phyloP scores from a whole-genome alignment of 2,888 invertebrate species.

The Leptinotarsa tumamoca region DNA sequence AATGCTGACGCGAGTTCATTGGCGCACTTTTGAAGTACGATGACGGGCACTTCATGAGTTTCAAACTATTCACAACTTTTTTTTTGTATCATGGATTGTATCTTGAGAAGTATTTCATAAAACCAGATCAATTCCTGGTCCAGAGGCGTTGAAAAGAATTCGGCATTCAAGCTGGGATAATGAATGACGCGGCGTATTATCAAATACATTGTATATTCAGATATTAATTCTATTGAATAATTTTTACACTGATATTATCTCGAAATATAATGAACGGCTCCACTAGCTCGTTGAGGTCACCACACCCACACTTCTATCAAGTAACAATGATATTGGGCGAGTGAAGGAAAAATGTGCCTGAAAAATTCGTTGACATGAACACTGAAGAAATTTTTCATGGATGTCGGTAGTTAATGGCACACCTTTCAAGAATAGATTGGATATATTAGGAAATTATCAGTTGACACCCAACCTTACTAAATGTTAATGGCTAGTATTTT shows the following conservation, averaged over 20 bases:
- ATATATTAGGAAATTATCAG: not conserved
- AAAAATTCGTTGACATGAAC: slow-evolving; percentile 22
- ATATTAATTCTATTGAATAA: slow-evolving; percentile 17
- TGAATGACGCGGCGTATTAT: slow-evolving; percentile 26
- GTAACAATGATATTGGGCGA: slow-evolving; percentile 23
- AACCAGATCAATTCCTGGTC: slow-evolving; percentile 2
- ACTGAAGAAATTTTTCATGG: slow-evolving; percentile 15
- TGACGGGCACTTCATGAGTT: too few relatives aligned
- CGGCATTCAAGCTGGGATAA: slow-evolving; percentile 27
- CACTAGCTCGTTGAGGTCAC: slow-evolving; percentile 26
- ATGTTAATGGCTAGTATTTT: too few relatives aligned
- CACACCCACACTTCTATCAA: slow-evolving; percentile 29
- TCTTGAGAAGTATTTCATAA: not conserved
- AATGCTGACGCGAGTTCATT: too few relatives aligned
- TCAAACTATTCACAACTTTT: not conserved
- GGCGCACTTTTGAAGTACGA: too few relatives aligned
- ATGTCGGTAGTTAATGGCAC: slow-evolving; percentile 7
- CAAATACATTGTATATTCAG: slow-evolving; percentile 16
- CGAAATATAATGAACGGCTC: slow-evolving; percentile 11
- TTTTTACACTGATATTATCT: slow-evolving; percentile 22
- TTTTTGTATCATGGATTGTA: not conserved
- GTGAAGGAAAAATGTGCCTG: slow-evolving; percentile 24
- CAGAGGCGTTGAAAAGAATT: slow-evolving; percentile 15
- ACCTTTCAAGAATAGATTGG: not conserved
- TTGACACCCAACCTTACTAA: too few relatives aligned